Conservation (phyloP, 2,113 vertebrate genomes). For the Rhagologus leucostigma region DNA sequence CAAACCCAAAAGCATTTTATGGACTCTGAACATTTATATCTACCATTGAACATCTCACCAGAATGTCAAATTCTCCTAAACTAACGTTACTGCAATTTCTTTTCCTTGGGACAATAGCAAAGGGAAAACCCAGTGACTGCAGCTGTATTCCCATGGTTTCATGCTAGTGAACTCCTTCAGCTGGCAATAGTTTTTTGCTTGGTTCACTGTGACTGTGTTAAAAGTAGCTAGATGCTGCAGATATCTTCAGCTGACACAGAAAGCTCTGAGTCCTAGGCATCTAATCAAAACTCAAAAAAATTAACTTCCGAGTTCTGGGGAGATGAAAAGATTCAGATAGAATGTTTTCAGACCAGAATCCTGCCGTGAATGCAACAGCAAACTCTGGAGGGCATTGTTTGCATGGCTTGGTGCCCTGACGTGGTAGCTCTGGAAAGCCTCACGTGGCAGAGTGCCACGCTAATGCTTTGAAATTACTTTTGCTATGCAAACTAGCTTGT, state of each 20-base stretch:
- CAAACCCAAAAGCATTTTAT: background rate
- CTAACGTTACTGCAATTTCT: background rate
- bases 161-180: background rate
- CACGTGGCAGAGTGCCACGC: rapidly evolving
- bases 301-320: background rate
- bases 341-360: background rate
- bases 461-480: background rate
- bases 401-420: background rate
- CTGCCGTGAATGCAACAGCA: background rate
- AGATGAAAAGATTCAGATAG: background rate
- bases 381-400: background rate
- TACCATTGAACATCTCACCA: background rate
- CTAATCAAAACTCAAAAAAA: background rate
- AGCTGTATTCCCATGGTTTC: background rate
- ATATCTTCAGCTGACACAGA: background rate
- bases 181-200: background rate
- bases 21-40: background rate
- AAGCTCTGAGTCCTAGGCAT: background rate
- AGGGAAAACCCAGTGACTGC: background rate
- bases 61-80: background rate
- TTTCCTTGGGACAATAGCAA: background rate
- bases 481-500: background rate
- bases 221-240: background rate
- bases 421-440: background rate
- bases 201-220: background rate